Evolutionary conservation across 2,113 vertebrate genomes (phyloP).

Genomic region (Hippopotamus amphibius): DNA sequence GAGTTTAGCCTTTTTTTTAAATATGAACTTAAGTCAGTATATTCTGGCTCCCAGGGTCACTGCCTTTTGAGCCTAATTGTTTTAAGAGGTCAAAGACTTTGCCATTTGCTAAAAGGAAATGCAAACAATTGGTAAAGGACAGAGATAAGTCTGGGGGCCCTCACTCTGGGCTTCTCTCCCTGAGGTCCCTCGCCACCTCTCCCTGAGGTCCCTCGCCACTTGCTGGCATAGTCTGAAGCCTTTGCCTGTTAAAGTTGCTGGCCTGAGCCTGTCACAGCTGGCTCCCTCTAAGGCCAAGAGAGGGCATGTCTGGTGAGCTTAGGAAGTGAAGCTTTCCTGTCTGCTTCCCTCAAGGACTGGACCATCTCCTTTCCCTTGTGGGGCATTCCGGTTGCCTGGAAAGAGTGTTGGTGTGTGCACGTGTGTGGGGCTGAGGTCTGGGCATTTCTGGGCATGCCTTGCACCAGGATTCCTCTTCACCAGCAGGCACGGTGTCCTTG

Average conservation of each 20-base stretch:
- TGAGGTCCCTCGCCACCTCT: neutral
- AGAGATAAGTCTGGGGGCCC: neutral
- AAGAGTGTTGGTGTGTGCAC: neutral
- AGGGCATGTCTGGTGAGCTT: neutral
- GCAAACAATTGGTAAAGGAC: neutral
- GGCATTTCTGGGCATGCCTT: neutral
- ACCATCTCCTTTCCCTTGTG: neutral
- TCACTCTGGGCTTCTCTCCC: neutral
- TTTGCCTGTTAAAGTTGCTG: neutral
- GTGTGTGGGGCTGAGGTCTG: neutral
- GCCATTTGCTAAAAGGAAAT: neutral
- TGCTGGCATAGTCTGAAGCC: neutral
- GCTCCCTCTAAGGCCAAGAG: neutral
- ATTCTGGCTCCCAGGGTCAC: neutral
- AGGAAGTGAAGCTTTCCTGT: neutral
- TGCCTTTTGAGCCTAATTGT: neutral
- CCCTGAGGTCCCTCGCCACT: neutral
- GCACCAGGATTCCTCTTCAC: neutral
- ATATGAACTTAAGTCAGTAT: neutral
- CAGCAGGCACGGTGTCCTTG: neutral
- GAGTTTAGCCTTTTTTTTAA: neutral
- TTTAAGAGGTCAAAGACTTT: neutral
- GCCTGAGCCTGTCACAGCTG: rapidly evolving
- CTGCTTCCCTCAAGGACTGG: neutral
- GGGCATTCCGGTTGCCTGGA: neutral